Percentiles rank a stretch among this genome's conserved stretches.
Conservation (phyloP, 2,888 invertebrate genomes). For the Timandra comae region DNA sequence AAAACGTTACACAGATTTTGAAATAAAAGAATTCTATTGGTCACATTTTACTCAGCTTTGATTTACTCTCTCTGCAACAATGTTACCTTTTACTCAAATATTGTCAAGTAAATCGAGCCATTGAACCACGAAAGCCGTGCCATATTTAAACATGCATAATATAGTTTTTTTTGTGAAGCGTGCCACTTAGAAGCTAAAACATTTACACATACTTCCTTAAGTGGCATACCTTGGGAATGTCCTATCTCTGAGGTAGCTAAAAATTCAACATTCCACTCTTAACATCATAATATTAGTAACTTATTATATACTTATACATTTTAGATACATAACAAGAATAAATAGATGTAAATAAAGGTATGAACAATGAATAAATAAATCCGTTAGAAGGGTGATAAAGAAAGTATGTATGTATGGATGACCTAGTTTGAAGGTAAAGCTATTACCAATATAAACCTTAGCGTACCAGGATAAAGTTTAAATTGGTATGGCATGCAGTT, state of each 20-base stretch:
- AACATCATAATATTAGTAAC: constrained; percentile 12
- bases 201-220: constrained; percentile 47
- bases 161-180: constrained; percentile 47
- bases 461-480: too few relatives aligned
- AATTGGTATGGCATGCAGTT: too few relatives aligned
- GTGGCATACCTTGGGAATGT: constrained; percentile 91
- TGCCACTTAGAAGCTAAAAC: constrained; percentile 66
- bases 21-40: too few relatives aligned
- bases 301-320: constrained; percentile 1
- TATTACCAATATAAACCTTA: too few relatives aligned
- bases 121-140: constrained; percentile 54
- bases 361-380: too few relatives aligned
- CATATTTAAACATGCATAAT: constrained; percentile 57
- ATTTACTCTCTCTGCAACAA: too few relatives aligned
- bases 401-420: not conserved
- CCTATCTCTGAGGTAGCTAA: constrained; percentile 94
- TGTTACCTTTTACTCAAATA: too few relatives aligned
- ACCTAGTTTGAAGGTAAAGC: not conserved
- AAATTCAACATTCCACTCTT: constrained; percentile 45
- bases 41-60: too few relatives aligned
- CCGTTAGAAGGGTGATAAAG: not conserved
- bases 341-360: too few relatives aligned
- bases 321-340: too few relatives aligned
- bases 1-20: too few relatives aligned
- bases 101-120: too few relatives aligned